Percentiles rank a stretch among this genome's conserved stretches.
phyloP scores from a whole-genome alignment of 2,888 invertebrate species.

The Trilocha varians region DNA sequence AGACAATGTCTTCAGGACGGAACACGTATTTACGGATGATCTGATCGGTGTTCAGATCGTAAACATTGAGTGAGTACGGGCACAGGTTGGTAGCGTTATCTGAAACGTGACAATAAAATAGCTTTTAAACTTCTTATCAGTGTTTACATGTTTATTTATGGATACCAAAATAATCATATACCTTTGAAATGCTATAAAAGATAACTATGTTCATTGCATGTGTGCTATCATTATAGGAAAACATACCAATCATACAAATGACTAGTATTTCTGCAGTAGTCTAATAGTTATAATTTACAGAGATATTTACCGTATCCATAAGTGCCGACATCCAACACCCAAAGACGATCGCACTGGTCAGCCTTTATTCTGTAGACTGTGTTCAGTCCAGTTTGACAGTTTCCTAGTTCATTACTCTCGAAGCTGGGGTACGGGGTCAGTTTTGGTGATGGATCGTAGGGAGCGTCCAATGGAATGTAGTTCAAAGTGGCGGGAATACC shows the following conservation, averaged over 20 bases:
- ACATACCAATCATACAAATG: not conserved
- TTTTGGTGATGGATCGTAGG: slow-evolving; percentile 79
- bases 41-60: slow-evolving; percentile 81
- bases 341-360: slow-evolving; percentile 84
- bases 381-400: slow-evolving; percentile 81
- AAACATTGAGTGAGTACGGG: slow-evolving; percentile 84
- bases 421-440: slow-evolving; percentile 86
- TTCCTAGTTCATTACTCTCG: slow-evolving; percentile 81
- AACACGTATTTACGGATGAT: slow-evolving; percentile 80
- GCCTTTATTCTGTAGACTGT: slow-evolving; percentile 87
- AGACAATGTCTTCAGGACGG: slow-evolving; percentile 80
- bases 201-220: not conserved
- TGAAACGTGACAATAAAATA: slow-evolving; percentile 29
- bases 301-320: slow-evolving; percentile 78
- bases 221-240: not conserved
- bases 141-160: no score
- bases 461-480: slow-evolving; percentile 80
- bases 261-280: not conserved
- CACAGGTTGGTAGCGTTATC: slow-evolving; percentile 78
- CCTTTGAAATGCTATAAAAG: no score
- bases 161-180: no score
- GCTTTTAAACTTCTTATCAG: no score
- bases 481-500: slow-evolving; percentile 88
- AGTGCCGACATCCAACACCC: slow-evolving; percentile 89
- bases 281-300: not conserved